Percentiles rank a stretch among this genome's conserved stretches.
Evolutionary conservation across 1,140 invertebrate species (phyloP).

Genomic region (Zophobas atratus): DNA sequence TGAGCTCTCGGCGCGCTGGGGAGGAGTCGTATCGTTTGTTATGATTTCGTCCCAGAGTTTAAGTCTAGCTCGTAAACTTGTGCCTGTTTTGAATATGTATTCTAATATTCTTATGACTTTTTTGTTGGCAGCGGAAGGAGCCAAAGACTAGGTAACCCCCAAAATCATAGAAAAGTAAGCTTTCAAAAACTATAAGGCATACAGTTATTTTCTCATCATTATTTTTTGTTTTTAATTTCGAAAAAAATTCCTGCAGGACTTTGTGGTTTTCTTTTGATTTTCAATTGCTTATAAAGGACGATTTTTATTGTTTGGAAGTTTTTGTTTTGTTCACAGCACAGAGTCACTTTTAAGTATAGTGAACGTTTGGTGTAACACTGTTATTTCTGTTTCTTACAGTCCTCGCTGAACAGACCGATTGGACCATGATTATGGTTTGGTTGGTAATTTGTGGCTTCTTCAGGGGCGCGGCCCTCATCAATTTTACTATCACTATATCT

Average conservation of each 20-base stretch:
- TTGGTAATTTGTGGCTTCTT: constrained; percentile 81
- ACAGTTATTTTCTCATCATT: constrained; percentile 35
- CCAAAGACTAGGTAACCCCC: constrained; percentile 65
- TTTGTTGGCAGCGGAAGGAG: constrained; percentile 67
- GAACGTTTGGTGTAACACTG: constrained; percentile 43
- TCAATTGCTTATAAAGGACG: constrained; percentile 32
- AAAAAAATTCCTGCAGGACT: constrained; percentile 23
- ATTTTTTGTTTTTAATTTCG: constrained; percentile 29
- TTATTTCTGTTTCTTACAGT: constrained; percentile 70
- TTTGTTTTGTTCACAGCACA: constrained; percentile 47
- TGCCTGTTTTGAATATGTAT: constrained; percentile 51
- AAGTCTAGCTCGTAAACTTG: constrained; percentile 30
- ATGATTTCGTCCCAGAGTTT: constrained; percentile 15
- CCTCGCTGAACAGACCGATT: constrained; percentile 77
- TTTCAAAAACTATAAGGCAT: constrained; percentile 62
- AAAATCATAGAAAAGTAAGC: constrained; percentile 65
- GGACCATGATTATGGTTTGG: constrained; percentile 76
- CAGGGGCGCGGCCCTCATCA: constrained; percentile 80
- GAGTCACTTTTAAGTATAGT: constrained; percentile 49
- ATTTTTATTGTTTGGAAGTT: constrained; percentile 47
- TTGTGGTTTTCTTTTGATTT: constrained; percentile 19
- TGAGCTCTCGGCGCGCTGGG: neutral
- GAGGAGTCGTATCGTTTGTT: neutral
- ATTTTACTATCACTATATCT: constrained; percentile 82
- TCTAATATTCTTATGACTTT: constrained; percentile 66